Conservation (phyloP, 2,888 invertebrate genomes). For the Rhamphomyia laevipes region DNA sequence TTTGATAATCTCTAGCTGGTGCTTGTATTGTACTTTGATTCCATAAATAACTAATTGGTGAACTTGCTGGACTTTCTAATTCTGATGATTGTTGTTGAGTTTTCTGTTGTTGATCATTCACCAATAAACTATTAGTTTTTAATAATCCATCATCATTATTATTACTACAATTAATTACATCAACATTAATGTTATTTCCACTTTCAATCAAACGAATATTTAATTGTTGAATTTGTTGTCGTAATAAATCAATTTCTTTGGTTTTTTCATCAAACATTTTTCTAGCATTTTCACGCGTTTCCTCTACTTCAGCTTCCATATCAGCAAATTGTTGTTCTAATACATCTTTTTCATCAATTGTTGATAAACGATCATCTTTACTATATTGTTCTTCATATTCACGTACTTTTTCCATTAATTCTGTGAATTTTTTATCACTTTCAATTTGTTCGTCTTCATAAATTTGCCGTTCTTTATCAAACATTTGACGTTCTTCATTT, state of each 20-base stretch:
- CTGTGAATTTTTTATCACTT: constrained; percentile 62
- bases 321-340: constrained; percentile 61
- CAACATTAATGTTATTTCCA: constrained; percentile 20
- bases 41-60: constrained; percentile 40
- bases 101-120: constrained; percentile 2
- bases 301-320: constrained; percentile 56
- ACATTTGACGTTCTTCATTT: constrained; percentile 62
- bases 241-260: constrained; percentile 43
- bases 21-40: constrained; percentile 39
- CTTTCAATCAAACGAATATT: constrained; percentile 32
- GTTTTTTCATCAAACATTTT: constrained; percentile 44
- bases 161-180: neutral
- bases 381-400: constrained; percentile 69
- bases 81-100: constrained; percentile 15
- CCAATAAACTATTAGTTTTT: too few relatives aligned
- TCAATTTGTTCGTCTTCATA: constrained; percentile 61
- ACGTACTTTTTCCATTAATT: constrained; percentile 60
- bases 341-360: constrained; percentile 64
- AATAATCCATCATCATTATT: neutral
- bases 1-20: constrained; percentile 30
- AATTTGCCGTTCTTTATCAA: constrained; percentile 54
- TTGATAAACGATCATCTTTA: constrained; percentile 48
- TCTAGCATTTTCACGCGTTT: constrained; percentile 41
- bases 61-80: constrained; percentile 33
- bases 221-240: constrained; percentile 39